A percentile compares a stretch with the other conserved stretches of the same genome.
Evolutionary conservation across 2,797 vertebrate species (phyloP).

Genomic region (Protonibea diacanthus): DNA sequence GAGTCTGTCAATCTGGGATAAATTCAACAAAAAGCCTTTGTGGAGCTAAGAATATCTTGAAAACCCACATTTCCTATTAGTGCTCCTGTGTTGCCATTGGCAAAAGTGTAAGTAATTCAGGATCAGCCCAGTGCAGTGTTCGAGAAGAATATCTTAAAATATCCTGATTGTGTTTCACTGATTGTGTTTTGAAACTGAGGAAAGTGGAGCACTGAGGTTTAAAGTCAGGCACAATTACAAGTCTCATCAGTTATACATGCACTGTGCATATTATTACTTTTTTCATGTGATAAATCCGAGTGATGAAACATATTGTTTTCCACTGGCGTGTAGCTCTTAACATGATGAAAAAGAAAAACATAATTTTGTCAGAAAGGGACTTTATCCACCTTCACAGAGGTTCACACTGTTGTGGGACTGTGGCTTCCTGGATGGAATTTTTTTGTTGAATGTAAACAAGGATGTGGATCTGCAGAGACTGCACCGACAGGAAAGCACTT

Average conservation of each 20-base stretch:
- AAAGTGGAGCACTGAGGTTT: slow-evolving; percentile 42
- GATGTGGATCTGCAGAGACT: neutral
- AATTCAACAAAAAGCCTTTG: slow-evolving; percentile 64
- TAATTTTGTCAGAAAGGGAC: neutral
- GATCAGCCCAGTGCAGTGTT: slow-evolving; percentile 49
- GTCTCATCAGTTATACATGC: slow-evolving; percentile 54
- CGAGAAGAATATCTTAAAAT: slow-evolving; percentile 47
- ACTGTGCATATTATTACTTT: slow-evolving; percentile 36
- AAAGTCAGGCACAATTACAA: slow-evolving; percentile 52
- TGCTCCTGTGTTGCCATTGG: slow-evolving; percentile 59
- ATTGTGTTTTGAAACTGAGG: slow-evolving; percentile 50
- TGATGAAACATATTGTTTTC: slow-evolving; percentile 39
- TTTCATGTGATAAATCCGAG: slow-evolving; percentile 32
- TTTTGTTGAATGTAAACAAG: neutral
- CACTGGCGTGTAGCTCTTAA: slow-evolving; percentile 24
- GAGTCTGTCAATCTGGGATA: slow-evolving; percentile 65
- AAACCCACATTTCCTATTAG: slow-evolving; percentile 65
- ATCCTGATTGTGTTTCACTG: slow-evolving; percentile 49
- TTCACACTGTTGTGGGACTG: slow-evolving; percentile 2
- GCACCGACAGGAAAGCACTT: neutral
- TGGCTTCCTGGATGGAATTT: neutral
- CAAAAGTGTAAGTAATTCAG: slow-evolving; percentile 64
- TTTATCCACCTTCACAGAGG: slow-evolving; percentile 1
- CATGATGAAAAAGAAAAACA: no score
- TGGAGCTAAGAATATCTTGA: slow-evolving; percentile 74